These are phyloP conservation scores for Erythrolamprus reginae DNA, from an alignment of 2,113 vertebrate genomes.

Conservation along the genomic window DNA sequence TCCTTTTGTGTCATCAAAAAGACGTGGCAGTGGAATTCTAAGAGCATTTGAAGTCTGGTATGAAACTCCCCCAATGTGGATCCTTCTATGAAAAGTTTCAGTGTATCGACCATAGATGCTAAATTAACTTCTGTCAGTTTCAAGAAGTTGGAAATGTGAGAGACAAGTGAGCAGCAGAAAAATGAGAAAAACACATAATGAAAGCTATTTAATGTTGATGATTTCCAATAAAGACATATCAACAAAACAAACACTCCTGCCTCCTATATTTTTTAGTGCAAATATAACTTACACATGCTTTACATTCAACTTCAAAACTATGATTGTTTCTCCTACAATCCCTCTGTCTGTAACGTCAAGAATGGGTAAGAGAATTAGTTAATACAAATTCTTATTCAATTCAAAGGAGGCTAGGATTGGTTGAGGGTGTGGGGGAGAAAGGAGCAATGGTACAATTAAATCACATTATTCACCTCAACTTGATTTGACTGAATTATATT, in stretches of 20 bases:
- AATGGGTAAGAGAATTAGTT: neutral
- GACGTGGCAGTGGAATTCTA: slow-evolving; percentile 93
- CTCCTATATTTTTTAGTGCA: neutral
- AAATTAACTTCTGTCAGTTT: slow-evolving; percentile 65
- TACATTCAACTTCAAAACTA: neutral
- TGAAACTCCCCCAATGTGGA: slow-evolving; percentile 87
- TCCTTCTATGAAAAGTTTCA: slow-evolving; percentile 91
- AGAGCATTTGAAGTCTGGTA: slow-evolving; percentile 77
- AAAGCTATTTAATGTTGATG: neutral
- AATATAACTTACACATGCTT: neutral
- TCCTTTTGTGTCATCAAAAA: slow-evolving; percentile 76
- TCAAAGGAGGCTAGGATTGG: neutral
- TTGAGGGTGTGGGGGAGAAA: too few species aligned
- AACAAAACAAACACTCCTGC: neutral
- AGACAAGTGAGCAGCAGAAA: neutral
- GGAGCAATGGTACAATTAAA: neutral
- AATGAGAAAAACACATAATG: neutral
- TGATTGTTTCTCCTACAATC: neutral
- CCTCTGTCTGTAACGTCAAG: neutral
- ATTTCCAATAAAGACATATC: neutral
- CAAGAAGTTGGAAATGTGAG: slow-evolving; percentile 12
- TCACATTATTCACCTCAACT: neutral
- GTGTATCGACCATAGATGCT: slow-evolving; percentile 73
- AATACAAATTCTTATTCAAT: neutral
- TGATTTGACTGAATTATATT: neutral